Percentiles rank a stretch among this genome's conserved stretches.
Conservation (phyloP, 1,140 invertebrate species). For the Pseudachorutes palmiensis region DNA sequence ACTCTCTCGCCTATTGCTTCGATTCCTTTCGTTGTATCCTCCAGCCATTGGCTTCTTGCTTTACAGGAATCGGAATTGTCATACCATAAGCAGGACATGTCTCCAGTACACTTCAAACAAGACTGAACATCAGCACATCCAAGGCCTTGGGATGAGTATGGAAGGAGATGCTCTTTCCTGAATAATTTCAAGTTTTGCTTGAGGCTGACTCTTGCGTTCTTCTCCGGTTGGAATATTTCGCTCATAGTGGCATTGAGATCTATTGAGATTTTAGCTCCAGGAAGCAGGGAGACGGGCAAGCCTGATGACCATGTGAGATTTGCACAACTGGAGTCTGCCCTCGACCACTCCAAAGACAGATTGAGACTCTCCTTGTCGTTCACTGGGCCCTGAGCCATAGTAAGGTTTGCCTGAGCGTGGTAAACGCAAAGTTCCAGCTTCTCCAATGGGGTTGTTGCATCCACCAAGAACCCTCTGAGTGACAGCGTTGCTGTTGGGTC, state of each 20-base stretch:
- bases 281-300: conserved; percentile 47
- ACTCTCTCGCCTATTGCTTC: neutral
- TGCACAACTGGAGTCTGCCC: conserved; percentile 22
- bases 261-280: conserved; percentile 41
- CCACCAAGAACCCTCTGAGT: conserved; percentile 24
- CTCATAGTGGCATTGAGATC: conserved; percentile 16
- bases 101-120: conserved; percentile 77
- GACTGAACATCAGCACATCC: conserved; percentile 69
- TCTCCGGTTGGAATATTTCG: neutral
- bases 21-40: neutral
- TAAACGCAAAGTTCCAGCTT: conserved; percentile 32
- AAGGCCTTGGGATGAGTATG: conserved; percentile 43
- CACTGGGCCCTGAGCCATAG: conserved; percentile 17
- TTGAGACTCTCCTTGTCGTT: conserved; percentile 24
- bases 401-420: conserved; percentile 27
- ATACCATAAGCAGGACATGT: conserved; percentile 82
- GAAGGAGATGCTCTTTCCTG: conserved; percentile 27
- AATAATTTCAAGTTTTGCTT: conserved; percentile 18
- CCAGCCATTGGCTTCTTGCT: conserved; percentile 31
- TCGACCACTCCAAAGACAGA: conserved; percentile 16
- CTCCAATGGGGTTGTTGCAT: neutral
- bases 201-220: conserved; percentile 23
- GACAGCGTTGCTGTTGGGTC: conserved; percentile 13
- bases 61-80: conserved; percentile 4
- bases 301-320: conserved; percentile 49